phyloP scores from a whole-genome alignment of 2,888 invertebrate species.

The Metallyticus violacea region DNA sequence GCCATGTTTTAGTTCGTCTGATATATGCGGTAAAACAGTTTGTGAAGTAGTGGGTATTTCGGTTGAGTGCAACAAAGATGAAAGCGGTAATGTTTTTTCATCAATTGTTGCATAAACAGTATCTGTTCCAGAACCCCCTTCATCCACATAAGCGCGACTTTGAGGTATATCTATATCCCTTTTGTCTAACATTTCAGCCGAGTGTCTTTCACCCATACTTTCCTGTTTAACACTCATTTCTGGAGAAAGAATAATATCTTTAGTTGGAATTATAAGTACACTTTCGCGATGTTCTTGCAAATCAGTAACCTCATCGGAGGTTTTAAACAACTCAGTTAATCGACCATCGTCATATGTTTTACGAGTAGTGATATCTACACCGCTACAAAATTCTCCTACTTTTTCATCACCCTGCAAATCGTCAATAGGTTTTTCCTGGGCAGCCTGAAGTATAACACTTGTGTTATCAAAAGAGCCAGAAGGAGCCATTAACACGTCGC shows the following conservation, averaged over 20 bases:
- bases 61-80: background rate
- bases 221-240: background rate
- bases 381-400: background rate
- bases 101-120: too few species aligned
- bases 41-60: background rate
- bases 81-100: too few species aligned
- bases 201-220: background rate
- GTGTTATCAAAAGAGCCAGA: background rate
- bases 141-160: too few species aligned
- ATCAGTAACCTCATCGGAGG: background rate
- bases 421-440: background rate
- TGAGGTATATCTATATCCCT: too few species aligned
- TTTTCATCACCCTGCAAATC: background rate
- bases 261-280: background rate
- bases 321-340: background rate
- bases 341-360: background rate
- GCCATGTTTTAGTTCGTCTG: background rate
- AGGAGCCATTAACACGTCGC: background rate
- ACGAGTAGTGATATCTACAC: background rate
- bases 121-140: background rate
- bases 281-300: background rate
- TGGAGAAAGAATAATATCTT: background rate
- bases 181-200: background rate
- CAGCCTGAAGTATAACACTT: background rate
- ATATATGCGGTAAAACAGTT: background rate